phyloP scores from a whole-genome alignment of 2,113 vertebrate species.

The Haliaeetus leucogaster region DNA sequence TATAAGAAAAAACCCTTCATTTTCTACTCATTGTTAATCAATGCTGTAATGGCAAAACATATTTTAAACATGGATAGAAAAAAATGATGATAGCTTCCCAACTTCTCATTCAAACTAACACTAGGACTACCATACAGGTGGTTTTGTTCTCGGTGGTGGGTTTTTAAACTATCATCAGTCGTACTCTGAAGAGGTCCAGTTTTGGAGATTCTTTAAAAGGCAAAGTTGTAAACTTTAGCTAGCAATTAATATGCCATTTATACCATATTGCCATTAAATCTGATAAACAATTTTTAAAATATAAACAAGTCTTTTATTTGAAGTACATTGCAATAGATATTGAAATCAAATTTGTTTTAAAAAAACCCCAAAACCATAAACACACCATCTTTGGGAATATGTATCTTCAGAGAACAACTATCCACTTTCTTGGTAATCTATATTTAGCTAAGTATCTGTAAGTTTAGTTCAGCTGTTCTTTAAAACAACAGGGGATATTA shows the following conservation, averaged over 20 bases:
- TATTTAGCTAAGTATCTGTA: not conserved
- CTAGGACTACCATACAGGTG: not conserved
- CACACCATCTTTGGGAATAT: not conserved
- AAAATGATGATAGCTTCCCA: not conserved
- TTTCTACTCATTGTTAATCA: not conserved
- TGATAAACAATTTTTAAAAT: not conserved
- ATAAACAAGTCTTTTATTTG: not conserved
- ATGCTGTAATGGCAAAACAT: not conserved
- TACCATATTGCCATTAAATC: not conserved
- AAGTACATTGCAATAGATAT: not conserved
- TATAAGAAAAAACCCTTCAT: not conserved
- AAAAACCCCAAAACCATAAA: not conserved
- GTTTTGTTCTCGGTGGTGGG: not conserved
- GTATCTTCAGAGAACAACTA: not conserved
- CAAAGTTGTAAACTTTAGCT: not conserved
- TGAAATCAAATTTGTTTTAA: not conserved
- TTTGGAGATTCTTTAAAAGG: not conserved
- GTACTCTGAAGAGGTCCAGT: not conserved
- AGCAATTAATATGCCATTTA: not conserved
- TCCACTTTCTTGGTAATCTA: not conserved
- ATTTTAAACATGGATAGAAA: not conserved
- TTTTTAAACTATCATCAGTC: not conserved
- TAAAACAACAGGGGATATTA: not conserved
- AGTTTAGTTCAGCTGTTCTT: not conserved
- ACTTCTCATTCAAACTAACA: not conserved